These are phyloP conservation scores for Holothuria scabra DNA, from an alignment of 53 echinoderm and acorn worm species.

Conservation along the genomic window DNA sequence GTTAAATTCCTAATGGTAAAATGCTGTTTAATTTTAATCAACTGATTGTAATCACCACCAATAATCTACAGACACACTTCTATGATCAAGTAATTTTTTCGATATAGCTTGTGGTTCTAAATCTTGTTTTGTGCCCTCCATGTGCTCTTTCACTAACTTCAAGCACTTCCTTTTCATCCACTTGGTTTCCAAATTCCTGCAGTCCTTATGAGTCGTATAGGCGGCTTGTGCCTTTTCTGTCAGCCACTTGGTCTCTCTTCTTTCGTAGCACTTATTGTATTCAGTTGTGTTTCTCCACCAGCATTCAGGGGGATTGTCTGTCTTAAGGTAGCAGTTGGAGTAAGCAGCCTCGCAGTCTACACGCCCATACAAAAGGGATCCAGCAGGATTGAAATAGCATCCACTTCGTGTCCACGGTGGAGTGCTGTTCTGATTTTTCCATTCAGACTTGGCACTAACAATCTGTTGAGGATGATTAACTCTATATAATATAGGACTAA, in stretches of 20 bases:
- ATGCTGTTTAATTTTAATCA: too few species aligned
- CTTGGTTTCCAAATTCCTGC: constrained; percentile 12
- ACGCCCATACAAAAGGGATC: neutral
- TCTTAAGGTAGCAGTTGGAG: neutral
- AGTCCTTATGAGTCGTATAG: constrained; percentile 43
- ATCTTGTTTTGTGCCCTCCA: neutral
- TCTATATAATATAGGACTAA: too few species aligned
- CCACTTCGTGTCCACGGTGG: neutral
- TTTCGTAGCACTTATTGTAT: constrained; percentile 7
- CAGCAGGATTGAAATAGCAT: constrained; percentile 21
- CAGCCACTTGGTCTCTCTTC: constrained; percentile 37
- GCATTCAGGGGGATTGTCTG: neutral
- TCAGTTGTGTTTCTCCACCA: neutral
- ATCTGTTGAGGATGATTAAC: too few species aligned
- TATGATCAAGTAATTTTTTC: constrained; percentile 8
- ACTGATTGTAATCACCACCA: too few species aligned
- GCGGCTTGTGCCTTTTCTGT: constrained; percentile 21
- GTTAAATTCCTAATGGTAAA: too few species aligned
- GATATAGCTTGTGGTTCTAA: neutral
- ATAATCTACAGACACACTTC: neutral
- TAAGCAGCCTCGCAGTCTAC: constrained; percentile 23
- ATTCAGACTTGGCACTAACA: neutral
- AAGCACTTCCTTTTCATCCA: constrained; percentile 30
- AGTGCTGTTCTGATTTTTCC: neutral
- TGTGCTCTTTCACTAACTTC: constrained; percentile 29